These are phyloP conservation scores for Leptopterna dolabrata DNA, from an alignment of 2,888 invertebrate genomes.

Conservation along the genomic window DNA sequence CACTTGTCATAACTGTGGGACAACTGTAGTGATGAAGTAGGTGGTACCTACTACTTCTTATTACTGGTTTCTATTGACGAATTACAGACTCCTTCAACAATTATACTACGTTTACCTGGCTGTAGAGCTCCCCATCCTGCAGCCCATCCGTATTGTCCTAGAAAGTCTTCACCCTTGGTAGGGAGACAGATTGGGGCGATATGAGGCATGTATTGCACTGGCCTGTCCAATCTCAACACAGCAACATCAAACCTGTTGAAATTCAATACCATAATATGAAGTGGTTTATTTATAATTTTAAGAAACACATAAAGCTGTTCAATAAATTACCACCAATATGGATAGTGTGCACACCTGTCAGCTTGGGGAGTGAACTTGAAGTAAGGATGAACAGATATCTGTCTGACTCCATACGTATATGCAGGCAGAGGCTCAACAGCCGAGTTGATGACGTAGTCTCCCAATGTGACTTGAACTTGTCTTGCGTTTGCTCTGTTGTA, in stretches of 20 bases:
- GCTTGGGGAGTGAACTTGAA: constrained; percentile 88
- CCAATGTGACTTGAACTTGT: constrained; percentile 90
- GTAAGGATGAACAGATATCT: constrained; percentile 90
- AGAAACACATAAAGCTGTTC: neutral
- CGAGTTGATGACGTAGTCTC: constrained; percentile 94
- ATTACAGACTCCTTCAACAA: too few relatives aligned
- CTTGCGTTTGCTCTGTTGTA: constrained; percentile 80
- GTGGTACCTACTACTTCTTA: too few relatives aligned
- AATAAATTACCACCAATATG: neutral
- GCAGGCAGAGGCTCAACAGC: constrained; percentile 91
- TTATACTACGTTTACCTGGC: constrained; percentile 68
- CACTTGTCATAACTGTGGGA: too few relatives aligned
- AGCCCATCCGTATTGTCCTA: constrained; percentile 92
- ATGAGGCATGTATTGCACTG: constrained; percentile 91
- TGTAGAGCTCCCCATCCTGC: constrained; percentile 92
- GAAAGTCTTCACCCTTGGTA: constrained; percentile 87
- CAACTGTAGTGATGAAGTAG: too few relatives aligned
- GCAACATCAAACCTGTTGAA: constrained; percentile 83
- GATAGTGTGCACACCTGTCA: constrained; percentile 64
- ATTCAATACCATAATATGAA: neutral
- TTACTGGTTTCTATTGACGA: too few relatives aligned
- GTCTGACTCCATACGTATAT: constrained; percentile 91
- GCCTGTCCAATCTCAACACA: constrained; percentile 85
- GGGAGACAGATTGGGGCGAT: constrained; percentile 93
- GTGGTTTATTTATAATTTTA: neutral